A percentile compares a stretch with the other conserved stretches of the same genome.
Conservation (phyloP, 2,113 vertebrate genomes). For the Blennius ocellaris region DNA sequence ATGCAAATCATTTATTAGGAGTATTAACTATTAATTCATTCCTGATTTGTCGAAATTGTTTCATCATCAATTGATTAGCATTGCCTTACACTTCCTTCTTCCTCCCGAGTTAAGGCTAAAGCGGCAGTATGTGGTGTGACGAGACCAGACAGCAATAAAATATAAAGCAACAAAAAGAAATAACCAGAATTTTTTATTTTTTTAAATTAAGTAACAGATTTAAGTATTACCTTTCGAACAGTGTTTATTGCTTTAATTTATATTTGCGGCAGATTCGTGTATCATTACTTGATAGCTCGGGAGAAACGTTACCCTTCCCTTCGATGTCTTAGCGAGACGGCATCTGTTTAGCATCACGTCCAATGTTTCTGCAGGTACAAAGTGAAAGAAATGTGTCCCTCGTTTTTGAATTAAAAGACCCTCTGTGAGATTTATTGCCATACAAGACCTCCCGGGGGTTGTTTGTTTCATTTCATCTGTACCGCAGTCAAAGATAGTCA, state of each 20-base stretch:
- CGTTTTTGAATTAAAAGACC: conserved; percentile 47
- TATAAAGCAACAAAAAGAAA: conserved; percentile 24
- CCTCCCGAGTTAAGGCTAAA: conserved; percentile 20
- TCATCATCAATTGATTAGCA: conserved; percentile 12
- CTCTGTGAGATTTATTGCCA: conserved; percentile 51
- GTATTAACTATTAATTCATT: conserved; percentile 42
- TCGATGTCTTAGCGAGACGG: background rate
- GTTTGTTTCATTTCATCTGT: conserved; percentile 72
- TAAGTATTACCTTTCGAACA: conserved; percentile 14
- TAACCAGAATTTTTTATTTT: conserved; percentile 41
- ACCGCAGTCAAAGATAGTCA: conserved; percentile 54
- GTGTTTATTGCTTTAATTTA: conserved; percentile 53
- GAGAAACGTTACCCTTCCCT: conserved; percentile 12
- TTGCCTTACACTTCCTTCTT: conserved; percentile 16
- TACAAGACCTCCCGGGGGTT: conserved; percentile 55
- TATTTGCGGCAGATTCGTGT: conserved; percentile 11
- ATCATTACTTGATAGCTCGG: conserved; percentile 29
- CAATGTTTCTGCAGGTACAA: conserved; percentile 11
- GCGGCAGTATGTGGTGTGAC: conserved; percentile 17
- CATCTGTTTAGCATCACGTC: conserved; percentile 42
- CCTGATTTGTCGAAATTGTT: conserved; percentile 35
- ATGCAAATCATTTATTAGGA: conserved; percentile 31
- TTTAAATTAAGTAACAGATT: conserved; percentile 47
- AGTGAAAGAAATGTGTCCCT: conserved; percentile 47
- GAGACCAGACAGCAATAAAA: conserved; percentile 34